Evolutionary conservation across 2,888 invertebrate genomes (phyloP).

Genomic region (Lysandra coridon): DNA sequence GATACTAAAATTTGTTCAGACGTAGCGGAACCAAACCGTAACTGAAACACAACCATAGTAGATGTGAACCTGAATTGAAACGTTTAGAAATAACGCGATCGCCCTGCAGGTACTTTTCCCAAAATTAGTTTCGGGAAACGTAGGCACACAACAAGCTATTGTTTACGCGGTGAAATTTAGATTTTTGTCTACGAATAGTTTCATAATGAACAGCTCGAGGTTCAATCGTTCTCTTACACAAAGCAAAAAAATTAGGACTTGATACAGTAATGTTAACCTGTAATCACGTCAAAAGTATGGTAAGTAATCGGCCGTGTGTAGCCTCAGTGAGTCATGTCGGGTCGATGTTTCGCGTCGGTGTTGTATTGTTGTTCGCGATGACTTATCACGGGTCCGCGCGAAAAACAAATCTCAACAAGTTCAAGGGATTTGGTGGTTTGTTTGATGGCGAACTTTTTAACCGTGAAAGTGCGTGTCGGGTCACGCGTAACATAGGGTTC

Average conservation of each 20-base stretch:
- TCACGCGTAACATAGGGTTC: too few species aligned
- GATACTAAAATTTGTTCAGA: too few species aligned
- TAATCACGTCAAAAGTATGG: background rate
- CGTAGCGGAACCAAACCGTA: too few species aligned
- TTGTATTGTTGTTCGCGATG: slow-evolving; percentile 5
- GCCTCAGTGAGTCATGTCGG: slow-evolving; percentile 17
- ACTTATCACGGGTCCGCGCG: background rate
- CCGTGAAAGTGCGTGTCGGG: too few species aligned
- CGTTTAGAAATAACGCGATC: too few species aligned
- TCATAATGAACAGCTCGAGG: too few species aligned
- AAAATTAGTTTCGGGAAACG: background rate
- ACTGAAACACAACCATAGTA: too few species aligned
- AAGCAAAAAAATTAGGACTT: background rate
- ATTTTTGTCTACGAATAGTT: too few species aligned
- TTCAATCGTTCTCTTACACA: too few species aligned
- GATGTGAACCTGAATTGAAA: too few species aligned
- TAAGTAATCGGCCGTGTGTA: background rate
- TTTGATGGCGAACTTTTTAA: background rate
- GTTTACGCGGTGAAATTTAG: too few species aligned
- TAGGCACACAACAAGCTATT: too few species aligned
- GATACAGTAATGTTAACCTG: background rate
- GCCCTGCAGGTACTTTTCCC: background rate
- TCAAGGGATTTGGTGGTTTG: background rate
- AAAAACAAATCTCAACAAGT: background rate
- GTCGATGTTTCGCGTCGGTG: slow-evolving; percentile 14